Percentiles rank a stretch among this genome's conserved stretches.
These are phyloP conservation scores for Drosophila aff. DNA, from an alignment of 1,140 invertebrate species.

Conservation along the genomic window DNA sequence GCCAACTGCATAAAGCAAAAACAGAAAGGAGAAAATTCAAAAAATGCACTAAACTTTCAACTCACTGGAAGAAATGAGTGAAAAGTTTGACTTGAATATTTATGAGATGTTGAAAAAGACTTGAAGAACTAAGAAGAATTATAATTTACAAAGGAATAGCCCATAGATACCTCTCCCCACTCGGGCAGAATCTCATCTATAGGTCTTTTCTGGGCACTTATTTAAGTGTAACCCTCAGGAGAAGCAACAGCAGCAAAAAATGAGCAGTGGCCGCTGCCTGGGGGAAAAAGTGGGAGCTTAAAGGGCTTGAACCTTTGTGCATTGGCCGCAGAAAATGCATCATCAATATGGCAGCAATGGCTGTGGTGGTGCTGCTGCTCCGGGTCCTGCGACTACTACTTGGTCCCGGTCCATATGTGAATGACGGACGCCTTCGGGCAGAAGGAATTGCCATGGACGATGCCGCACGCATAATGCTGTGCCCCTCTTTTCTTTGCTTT, in stretches of 20 bases:
- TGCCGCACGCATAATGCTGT: constrained; percentile 45
- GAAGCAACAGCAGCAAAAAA: constrained; percentile 46
- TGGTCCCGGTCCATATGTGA: constrained; percentile 35
- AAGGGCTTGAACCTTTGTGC: constrained; percentile 36
- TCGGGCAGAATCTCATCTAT: not conserved
- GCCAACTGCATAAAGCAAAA: constrained; percentile 65
- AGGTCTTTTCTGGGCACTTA: not conserved
- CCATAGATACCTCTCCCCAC: not conserved
- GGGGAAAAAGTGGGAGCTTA: not conserved
- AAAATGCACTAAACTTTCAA: constrained; percentile 65
- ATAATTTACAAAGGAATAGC: not conserved
- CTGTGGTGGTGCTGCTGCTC: not conserved
- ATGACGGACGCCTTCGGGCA: constrained; percentile 46
- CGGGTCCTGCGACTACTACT: not conserved
- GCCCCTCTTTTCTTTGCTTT: constrained; percentile 41
- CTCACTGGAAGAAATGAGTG: constrained; percentile 8
- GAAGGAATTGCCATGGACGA: constrained; percentile 35
- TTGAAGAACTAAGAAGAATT: not conserved
- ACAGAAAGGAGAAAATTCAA: constrained; percentile 10
- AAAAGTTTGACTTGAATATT: not conserved
- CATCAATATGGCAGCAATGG: constrained; percentile 64
- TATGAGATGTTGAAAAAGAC: not conserved
- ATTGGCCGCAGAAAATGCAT: constrained; percentile 68
- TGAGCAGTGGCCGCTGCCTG: constrained; percentile 37
- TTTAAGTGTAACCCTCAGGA: constrained; percentile 9